Evolutionary conservation across 2,888 invertebrate genomes (phyloP), one percentile per base, ranked within the genome.

Genomic region (Incurvaria masculella): DNA sequence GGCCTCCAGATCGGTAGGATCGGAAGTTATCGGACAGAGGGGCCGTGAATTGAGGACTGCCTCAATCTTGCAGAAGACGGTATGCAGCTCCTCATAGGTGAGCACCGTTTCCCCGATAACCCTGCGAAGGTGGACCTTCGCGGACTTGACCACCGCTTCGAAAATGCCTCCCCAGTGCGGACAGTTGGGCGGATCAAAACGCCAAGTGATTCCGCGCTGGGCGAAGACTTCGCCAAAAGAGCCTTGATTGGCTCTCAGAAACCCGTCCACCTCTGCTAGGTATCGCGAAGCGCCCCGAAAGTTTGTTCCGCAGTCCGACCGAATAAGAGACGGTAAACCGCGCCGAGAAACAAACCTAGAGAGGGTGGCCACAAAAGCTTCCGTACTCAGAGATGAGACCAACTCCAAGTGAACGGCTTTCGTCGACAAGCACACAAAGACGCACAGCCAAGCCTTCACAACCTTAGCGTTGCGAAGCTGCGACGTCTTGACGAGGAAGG

Each of bases 41-140:
- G 63, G 65, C 33, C 65, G 44, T 2, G 61, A 65, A 51, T 65
- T 66, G 20, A 64, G 48, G 27, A 59, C 51, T 1, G 59, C 55
- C 49, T 66, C 62, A 27, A 66, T 60, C 48, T 61, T 61, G 38
- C 44, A 52, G 3, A 61, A 19, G 8, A 64, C 21, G 1, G 63
- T 66, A 16, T 47, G 21, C 42, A 62, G 52, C 42, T 65, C 59
- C 49, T 65, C 62, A 46, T 51, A 60, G 2, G 56, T 64, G 4
- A 63, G 45, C 2, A 47, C 46, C 4, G 48, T 21, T 27, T 54
- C 53, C 1, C 59, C 59, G 8, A 33, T 33, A 14, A 33, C 33
- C 3, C 33, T 8, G 14, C 33, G 33, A 3, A 33, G 33, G 14
- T 33, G 33, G 14, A 33, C 3, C 43, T 49, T 39, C 14, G 45